phyloP scores from a whole-genome alignment of 2,797 vertebrate genomes.

The Ctenopoma multispine region DNA sequence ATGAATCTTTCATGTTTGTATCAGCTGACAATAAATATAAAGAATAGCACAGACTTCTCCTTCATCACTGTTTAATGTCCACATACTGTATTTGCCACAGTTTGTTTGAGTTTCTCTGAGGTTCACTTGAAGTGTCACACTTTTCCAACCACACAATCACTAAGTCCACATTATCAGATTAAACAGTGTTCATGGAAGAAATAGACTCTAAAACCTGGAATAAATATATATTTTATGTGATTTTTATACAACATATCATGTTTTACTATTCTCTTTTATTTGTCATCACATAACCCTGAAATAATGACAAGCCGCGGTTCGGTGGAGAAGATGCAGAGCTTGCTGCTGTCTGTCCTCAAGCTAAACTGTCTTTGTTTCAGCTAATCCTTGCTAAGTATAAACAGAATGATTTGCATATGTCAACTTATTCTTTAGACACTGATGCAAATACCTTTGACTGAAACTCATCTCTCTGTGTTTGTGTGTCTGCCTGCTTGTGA shows the following conservation, averaged over 20 bases:
- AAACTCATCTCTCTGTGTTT: conserved; percentile 66
- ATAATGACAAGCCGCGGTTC: conserved; percentile 58
- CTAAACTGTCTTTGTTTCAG: conserved; percentile 77
- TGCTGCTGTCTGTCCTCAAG: conserved; percentile 63
- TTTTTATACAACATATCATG: conserved; percentile 23
- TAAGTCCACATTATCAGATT: conserved; percentile 24
- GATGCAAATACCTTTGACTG: conserved; percentile 78
- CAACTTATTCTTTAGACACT: conserved; percentile 74
- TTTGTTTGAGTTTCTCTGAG: conserved; percentile 22
- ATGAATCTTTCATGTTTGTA: not conserved
- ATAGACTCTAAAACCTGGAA: not conserved
- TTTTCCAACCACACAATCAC: conserved; percentile 16
- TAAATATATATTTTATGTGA: not conserved
- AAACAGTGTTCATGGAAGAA: not conserved
- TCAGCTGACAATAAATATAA: conserved; percentile 3
- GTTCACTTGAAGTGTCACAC: not conserved
- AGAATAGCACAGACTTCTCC: not conserved
- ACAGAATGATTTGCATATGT: conserved; percentile 75
- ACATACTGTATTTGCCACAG: conserved; percentile 1
- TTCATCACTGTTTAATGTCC: not conserved
- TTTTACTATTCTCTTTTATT: conserved; percentile 44
- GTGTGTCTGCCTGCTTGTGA: conserved; percentile 52
- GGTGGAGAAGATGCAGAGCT: conserved; percentile 53
- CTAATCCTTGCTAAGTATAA: conserved; percentile 78
- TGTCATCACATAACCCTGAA: conserved; percentile 53